Percentiles rank a stretch among this genome's conserved stretches.
These are phyloP conservation scores for Hemibagrus guttatus DNA, from an alignment of 2,797 vertebrate species.

Conservation along the genomic window DNA sequence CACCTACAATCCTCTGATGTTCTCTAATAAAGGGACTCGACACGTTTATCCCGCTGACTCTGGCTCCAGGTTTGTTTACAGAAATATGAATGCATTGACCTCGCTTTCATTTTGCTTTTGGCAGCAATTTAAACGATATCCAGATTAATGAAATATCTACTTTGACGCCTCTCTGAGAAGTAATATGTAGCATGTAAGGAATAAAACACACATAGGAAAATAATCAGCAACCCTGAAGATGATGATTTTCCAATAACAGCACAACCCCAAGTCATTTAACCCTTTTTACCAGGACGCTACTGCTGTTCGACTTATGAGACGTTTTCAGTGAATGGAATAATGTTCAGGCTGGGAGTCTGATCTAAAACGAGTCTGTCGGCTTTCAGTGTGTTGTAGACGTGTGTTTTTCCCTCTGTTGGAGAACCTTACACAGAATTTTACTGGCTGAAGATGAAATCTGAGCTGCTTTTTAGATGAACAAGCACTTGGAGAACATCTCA, in stretches of 20 bases:
- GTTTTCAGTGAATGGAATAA: too few relatives aligned
- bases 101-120: neutral
- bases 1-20: conserved; percentile 18
- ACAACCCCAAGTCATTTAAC: neutral
- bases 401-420: too few relatives aligned
- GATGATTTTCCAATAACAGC: neutral
- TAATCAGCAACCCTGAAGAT: neutral
- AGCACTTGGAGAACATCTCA: too few relatives aligned
- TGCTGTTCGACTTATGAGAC: too few relatives aligned
- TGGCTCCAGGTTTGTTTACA: conserved; percentile 25
- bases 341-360: too few relatives aligned
- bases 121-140: neutral
- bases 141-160: neutral
- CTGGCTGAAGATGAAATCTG: too few relatives aligned
- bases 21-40: conserved; percentile 7
- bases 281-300: too few relatives aligned
- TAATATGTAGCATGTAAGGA: neutral
- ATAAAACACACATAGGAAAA: neutral
- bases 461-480: too few relatives aligned
- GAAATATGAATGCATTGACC: neutral
- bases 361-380: too few relatives aligned
- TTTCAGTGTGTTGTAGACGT: too few relatives aligned
- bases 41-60: neutral
- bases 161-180: neutral
- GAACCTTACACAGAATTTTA: too few relatives aligned